Evolutionary conservation across 2,888 invertebrate genomes (phyloP), one percentile per base, ranked within the genome.

Genomic region (Eustalomyia histrio): DNA sequence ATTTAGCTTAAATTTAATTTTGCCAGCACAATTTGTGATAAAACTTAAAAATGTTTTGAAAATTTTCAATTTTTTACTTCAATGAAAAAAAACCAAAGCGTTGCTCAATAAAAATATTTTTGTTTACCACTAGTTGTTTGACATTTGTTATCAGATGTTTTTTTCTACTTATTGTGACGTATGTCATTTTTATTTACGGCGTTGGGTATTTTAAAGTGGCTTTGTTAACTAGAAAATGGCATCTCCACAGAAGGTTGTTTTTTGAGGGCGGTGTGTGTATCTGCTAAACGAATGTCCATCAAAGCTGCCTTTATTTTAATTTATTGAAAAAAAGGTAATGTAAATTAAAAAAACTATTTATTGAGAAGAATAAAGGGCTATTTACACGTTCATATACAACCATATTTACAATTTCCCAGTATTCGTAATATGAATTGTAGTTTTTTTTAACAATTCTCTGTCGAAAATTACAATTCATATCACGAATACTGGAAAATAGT

Each of bases 101-200:
- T 81, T 81, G 81, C 76, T 78, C 78, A 81, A 81, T 81, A 73
- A 81, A 81, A 78, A 81, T 81, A 78, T 81, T 81, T 81, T 81
- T 81, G 81, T 81, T 81, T 81, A 81, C 80, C 80, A 76, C 74
- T 78, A 74, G 52, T 43, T 68, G 43, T 74, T 74, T 81, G 81
- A 81, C 81, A 67, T 81, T 81, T 81, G 69, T 81, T 81, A 81
- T 81, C 81, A 81, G 74, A 78, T 81, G 81, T 80, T 80, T 76
- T 68, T 80, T 76, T 68, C 50, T 29, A 6, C 7, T 7, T 16
- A 10, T 57, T 50, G 17, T 72, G 76, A 72, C 63, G 72, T 76
- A n/a, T 33, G 61, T 61, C 71, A 67, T 17, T 53, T 47, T 29
- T 0, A 10, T 2, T 52, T n/a, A 53, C 74, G 69, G 16, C 74